phyloP scores from a whole-genome alignment of 2,888 invertebrate genomes.

The Latrodectus hesperus region DNA sequence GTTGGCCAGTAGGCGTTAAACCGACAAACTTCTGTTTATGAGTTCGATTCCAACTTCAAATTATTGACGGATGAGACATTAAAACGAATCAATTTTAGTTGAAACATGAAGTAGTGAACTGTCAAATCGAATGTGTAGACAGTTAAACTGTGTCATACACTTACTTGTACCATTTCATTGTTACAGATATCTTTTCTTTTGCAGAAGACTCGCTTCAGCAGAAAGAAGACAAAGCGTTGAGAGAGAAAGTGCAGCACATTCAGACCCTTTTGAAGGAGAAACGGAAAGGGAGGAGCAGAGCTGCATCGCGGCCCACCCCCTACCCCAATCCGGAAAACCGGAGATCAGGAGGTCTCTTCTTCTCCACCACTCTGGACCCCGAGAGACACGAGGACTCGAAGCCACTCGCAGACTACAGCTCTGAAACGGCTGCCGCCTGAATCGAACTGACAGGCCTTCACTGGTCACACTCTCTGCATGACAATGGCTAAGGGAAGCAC shows the following conservation, averaged over 20 bases:
- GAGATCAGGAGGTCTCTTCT: not conserved
- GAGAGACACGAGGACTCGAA: not conserved
- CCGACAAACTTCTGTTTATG: no score
- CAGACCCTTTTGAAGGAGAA: slow-evolving; percentile 93
- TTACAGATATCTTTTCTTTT: not conserved
- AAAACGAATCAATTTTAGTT: no score
- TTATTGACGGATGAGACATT: no score
- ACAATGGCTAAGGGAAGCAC: no score
- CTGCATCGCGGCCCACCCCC: slow-evolving; percentile 72
- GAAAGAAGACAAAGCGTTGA: slow-evolving; percentile 85
- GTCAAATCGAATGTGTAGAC: no score
- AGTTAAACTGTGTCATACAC: no score
- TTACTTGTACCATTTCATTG: no score
- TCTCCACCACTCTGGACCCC: not conserved
- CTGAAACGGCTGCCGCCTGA: slow-evolving; percentile 64
- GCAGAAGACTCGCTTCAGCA: slow-evolving; percentile 77
- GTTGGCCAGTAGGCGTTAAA: no score
- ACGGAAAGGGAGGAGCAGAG: slow-evolving; percentile 78
- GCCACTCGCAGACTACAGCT: slow-evolving; percentile 29
- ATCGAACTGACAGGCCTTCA: not conserved
- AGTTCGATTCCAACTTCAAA: no score
- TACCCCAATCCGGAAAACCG: slow-evolving; percentile 71
- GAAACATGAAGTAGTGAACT: no score
- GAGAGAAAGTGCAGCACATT: slow-evolving; percentile 89
- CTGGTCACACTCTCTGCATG: not conserved